Conservation (phyloP, 2,797 vertebrate species). For the Limosa lapponica region DNA sequence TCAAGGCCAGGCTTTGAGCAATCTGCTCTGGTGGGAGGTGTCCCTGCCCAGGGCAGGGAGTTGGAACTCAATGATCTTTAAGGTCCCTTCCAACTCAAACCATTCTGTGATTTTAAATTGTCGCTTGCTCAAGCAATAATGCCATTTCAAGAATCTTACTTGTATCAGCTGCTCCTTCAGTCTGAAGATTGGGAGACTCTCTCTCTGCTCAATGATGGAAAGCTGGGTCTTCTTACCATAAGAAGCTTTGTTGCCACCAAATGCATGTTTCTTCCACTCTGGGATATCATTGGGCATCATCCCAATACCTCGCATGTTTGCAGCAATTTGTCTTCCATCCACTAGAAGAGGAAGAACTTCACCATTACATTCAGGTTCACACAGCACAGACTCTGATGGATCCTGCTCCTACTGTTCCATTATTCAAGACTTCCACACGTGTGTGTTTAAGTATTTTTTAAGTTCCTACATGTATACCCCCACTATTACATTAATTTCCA, state of each 20-base stretch:
- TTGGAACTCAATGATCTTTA: background rate
- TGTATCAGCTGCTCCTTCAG: slow-evolving; percentile 98
- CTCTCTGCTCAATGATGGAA: slow-evolving; percentile 96
- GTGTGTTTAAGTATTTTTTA: background rate
- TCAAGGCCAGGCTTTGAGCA: background rate
- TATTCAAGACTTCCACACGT: background rate
- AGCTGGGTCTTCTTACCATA: slow-evolving; percentile 97
- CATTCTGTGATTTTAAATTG: background rate
- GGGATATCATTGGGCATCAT: slow-evolving; percentile 99
- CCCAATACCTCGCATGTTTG: slow-evolving; percentile 98
- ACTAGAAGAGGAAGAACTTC: slow-evolving; percentile 70
- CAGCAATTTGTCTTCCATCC: slow-evolving; percentile 97
- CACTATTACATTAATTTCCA: background rate
- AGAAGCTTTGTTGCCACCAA: slow-evolving; percentile 98
- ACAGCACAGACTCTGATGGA: background rate
- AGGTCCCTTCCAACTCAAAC: background rate
- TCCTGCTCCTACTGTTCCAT: background rate
- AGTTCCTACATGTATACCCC: rapidly evolving
- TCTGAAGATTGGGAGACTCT: slow-evolving; percentile 96
- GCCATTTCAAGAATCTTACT: slow-evolving; percentile 72
- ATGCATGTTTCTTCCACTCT: slow-evolving; percentile 98
- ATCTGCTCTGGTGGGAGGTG: background rate
- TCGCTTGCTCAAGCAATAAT: background rate
- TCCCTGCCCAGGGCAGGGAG: background rate
- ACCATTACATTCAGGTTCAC: background rate